Evolutionary conservation across 2,888 invertebrate genomes (phyloP).

Genomic region (Caenorhabditis zanzibari): DNA sequence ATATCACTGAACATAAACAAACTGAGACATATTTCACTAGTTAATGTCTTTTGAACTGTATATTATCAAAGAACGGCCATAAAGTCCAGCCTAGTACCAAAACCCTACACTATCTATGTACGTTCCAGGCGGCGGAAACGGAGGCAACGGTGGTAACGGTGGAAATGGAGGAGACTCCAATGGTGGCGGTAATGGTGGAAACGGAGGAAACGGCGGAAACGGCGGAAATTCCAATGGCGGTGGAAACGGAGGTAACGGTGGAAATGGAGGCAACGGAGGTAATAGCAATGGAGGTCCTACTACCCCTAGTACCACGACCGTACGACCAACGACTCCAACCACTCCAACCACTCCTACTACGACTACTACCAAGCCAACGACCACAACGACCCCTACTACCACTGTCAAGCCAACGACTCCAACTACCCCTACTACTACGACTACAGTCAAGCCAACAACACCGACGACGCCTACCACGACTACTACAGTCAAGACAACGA

Average conservation of each 20-base stretch:
- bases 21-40: too few species aligned
- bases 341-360: not conserved
- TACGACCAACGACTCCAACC: not conserved
- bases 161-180: not conserved
- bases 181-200: not conserved
- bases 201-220: constrained; percentile 19
- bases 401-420: not conserved
- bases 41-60: too few species aligned
- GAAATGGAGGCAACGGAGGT: constrained; percentile 1
- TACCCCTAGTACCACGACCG: not conserved
- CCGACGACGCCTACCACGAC: not conserved
- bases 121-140: constrained; percentile 1
- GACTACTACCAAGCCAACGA: not conserved
- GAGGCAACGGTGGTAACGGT: not conserved
- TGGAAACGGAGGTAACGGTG: constrained; percentile 4
- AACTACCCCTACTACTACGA: not conserved
- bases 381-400: not conserved
- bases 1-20: too few species aligned
- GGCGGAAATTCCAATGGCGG: constrained; percentile 19
- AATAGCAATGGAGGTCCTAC: not conserved
- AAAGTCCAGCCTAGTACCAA: too few species aligned
- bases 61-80: too few species aligned
- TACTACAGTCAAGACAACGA: not conserved
- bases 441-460: not conserved
- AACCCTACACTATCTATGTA: too few species aligned